Percentiles rank a stretch among this genome's conserved stretches.
Evolutionary conservation across 2,888 invertebrate genomes (phyloP).

Genomic region (Conus canariensis): DNA sequence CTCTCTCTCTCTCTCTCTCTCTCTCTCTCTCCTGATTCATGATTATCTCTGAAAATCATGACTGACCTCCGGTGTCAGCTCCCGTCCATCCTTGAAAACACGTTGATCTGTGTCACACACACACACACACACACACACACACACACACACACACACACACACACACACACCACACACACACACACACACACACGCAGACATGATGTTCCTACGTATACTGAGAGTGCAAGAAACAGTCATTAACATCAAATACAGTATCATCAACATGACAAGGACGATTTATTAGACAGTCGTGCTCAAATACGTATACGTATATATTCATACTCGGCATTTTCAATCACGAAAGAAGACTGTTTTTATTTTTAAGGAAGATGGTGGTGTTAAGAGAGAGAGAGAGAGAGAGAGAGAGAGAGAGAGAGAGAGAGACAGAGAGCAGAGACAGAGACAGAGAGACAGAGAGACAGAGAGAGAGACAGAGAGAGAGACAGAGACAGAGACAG

Average conservation of each 20-base stretch:
- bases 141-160: neutral
- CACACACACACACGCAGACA: too few relatives aligned
- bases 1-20: slow-evolving; percentile 10
- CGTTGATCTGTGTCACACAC: neutral
- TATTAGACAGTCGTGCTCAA: too few relatives aligned
- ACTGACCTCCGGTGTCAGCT: neutral
- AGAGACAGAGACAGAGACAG: neutral
- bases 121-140: slow-evolving; percentile 12
- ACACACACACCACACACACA: neutral
- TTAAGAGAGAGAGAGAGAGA: slow-evolving; percentile 1
- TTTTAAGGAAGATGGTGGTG: too few relatives aligned
- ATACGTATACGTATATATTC: too few relatives aligned
- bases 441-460: neutral
- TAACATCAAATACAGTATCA: too few relatives aligned
- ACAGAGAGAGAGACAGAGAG: neutral
- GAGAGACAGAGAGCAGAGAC: neutral
- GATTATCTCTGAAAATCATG: too few relatives aligned
- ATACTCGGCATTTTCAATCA: too few relatives aligned
- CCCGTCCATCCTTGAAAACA: slow-evolving; percentile 16
- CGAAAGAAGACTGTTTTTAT: too few relatives aligned
- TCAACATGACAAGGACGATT: too few relatives aligned
- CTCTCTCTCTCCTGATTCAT: neutral
- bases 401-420: slow-evolving; percentile 12
- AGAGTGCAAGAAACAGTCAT: too few relatives aligned
- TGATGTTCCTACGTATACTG: too few relatives aligned